Evolutionary conservation across 2,113 vertebrate genomes (phyloP).

Genomic region (Percina caprodes): DNA sequence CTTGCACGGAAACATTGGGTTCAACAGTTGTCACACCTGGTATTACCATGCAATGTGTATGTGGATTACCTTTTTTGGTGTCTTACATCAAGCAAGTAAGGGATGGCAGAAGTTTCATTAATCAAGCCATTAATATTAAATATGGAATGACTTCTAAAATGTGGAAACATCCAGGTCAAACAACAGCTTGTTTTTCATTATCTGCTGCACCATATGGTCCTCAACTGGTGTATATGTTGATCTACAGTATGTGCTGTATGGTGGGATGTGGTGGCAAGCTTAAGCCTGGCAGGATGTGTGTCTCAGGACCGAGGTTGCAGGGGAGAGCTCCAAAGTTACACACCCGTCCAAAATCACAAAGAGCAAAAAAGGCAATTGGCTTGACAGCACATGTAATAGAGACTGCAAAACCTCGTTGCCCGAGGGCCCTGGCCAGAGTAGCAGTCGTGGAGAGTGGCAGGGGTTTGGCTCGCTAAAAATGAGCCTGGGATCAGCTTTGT

Average conservation of each 20-base stretch:
- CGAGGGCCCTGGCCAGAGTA: conserved; percentile 48
- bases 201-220: conserved; percentile 40
- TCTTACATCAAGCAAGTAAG: conserved; percentile 1
- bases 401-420: conserved; percentile 58
- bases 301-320: conserved; percentile 49
- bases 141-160: conserved; percentile 23
- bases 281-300: conserved; percentile 60
- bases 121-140: conserved; percentile 52
- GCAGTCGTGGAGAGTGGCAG: conserved; percentile 46
- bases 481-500: conserved; percentile 35
- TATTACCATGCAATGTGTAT: neutral
- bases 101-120: conserved; percentile 32
- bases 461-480: conserved; percentile 40
- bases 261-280: conserved; percentile 59
- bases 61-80: neutral
- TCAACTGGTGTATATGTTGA: conserved; percentile 17
- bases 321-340: conserved; percentile 53
- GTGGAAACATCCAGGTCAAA: conserved; percentile 39
- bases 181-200: conserved; percentile 41
- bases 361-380: conserved; percentile 69
- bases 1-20: neutral
- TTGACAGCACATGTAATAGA: conserved; percentile 74
- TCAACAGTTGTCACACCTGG: neutral
- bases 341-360: conserved; percentile 61
- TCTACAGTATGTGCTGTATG: conserved; percentile 20